A percentile compares a stretch with the other conserved stretches of the same genome.
Evolutionary conservation across 2,113 vertebrate species (phyloP).

Genomic region (Phaetusa simplex): DNA sequence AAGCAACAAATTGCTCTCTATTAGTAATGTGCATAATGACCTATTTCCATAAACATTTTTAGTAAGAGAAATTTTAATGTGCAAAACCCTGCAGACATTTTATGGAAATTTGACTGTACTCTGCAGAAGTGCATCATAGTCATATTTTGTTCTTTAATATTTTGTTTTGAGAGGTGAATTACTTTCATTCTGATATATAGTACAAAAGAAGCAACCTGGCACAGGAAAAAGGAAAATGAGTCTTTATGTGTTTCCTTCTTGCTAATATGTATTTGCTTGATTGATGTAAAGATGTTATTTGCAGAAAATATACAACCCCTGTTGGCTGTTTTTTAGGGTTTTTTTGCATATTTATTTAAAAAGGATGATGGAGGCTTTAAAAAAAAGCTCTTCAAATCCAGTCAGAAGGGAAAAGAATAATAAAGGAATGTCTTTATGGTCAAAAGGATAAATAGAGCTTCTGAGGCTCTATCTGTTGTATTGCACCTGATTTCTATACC

Average conservation of each 20-base stretch:
- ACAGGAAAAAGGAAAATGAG: conserved; percentile 43
- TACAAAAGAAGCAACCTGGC: conserved; percentile 41
- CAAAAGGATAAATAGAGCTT: neutral
- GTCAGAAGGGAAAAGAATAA: neutral
- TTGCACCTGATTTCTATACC: neutral
- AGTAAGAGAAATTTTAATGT: conserved; percentile 69
- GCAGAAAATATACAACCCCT: neutral
- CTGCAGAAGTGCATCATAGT: conserved; percentile 43
- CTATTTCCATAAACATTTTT: conserved; percentile 76
- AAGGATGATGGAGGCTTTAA: neutral
- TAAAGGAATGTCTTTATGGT: neutral
- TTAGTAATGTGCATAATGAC: conserved; percentile 71
- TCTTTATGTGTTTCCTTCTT: conserved; percentile 41
- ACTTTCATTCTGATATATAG: conserved; percentile 52
- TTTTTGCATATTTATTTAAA: neutral
- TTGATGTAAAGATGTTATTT: conserved; percentile 20
- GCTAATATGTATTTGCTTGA: conserved; percentile 38
- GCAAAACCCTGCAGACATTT: conserved; percentile 75
- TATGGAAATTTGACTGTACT: conserved; percentile 70
- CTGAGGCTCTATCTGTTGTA: neutral
- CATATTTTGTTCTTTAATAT: conserved; percentile 64
- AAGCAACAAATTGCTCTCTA: conserved; percentile 72
- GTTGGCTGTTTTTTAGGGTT: neutral
- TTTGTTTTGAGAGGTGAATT: conserved; percentile 69
- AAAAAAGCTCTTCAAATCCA: neutral